Evolutionary conservation across 64 coral and sea anemone genomes (phyloP).

Genomic region (Dendronephthya gigantea): DNA sequence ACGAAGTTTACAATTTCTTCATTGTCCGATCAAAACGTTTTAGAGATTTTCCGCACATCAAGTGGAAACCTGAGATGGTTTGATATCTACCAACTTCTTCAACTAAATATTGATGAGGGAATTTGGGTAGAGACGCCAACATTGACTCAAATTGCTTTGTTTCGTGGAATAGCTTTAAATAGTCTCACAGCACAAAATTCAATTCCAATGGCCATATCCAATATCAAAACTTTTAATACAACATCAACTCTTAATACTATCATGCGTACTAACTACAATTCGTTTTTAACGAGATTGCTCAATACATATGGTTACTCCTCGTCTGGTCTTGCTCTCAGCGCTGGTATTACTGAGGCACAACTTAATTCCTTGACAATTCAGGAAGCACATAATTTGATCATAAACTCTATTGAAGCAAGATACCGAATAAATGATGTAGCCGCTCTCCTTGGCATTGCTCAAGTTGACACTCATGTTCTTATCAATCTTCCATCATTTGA

Average conservation of each 20-base stretch:
- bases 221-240: not conserved
- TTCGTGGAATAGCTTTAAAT: not conserved
- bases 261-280: not conserved
- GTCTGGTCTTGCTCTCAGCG: not conserved
- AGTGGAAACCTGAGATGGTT: not conserved
- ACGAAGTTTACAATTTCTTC: not conserved
- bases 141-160: not conserved
- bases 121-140: slow-evolving; percentile 1
- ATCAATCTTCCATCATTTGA: slow-evolving; percentile 6
- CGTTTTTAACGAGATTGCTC: not conserved
- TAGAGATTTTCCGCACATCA: not conserved
- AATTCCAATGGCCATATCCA: not conserved
- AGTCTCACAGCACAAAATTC: not conserved
- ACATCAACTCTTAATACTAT: not conserved
- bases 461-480: not conserved
- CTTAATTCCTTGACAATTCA: not conserved
- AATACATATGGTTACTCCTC: not conserved
- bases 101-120: slow-evolving; percentile 3
- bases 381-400: not conserved
- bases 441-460: not conserved
- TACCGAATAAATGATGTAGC: not conserved
- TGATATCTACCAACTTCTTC: not conserved
- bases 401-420: not conserved
- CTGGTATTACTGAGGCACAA: not conserved
- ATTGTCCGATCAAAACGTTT: not conserved